These are phyloP conservation scores for Phycodurus eques DNA, from an alignment of 2,113 vertebrate species.

Conservation along the genomic window DNA sequence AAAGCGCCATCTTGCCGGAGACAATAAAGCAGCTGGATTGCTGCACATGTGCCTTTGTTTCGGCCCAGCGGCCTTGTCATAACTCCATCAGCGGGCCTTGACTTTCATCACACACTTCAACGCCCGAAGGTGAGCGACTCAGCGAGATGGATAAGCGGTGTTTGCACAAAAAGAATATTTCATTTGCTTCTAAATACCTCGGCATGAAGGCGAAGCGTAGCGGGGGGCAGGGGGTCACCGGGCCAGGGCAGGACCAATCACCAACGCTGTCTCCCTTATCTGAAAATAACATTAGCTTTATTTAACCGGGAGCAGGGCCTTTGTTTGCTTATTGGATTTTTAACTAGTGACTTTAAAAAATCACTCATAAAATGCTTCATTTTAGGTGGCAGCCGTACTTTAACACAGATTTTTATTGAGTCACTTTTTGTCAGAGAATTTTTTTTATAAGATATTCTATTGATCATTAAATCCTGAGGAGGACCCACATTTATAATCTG, in stretches of 20 bases:
- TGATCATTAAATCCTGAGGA: no score
- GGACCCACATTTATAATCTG: no score
- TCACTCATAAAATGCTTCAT: background rate
- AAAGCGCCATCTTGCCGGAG: slow-evolving; percentile 55
- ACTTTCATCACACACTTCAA: slow-evolving; percentile 37
- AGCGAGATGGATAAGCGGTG: slow-evolving; percentile 56
- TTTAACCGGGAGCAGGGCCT: slow-evolving; percentile 13
- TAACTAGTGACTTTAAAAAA: background rate
- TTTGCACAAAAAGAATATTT: slow-evolving; percentile 77
- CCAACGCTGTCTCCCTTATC: slow-evolving; percentile 25
- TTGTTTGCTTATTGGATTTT: background rate
- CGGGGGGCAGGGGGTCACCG: slow-evolving; percentile 42
- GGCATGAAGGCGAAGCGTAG: slow-evolving; percentile 67
- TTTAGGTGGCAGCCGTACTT: background rate
- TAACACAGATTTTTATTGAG: background rate
- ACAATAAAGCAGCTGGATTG: slow-evolving; percentile 75
- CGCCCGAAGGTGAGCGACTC: slow-evolving; percentile 36
- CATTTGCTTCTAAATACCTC: slow-evolving; percentile 74
- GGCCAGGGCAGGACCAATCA: slow-evolving; percentile 9
- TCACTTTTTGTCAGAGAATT: no score
- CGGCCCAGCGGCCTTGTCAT: slow-evolving; percentile 72
- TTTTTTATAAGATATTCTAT: no score
- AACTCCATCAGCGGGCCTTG: slow-evolving; percentile 62
- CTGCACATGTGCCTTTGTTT: slow-evolving; percentile 73
- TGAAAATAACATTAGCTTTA: slow-evolving; percentile 31